Conservation (phyloP, 2,888 invertebrate genomes). For the Drosophila pseudotakahashii region DNA sequence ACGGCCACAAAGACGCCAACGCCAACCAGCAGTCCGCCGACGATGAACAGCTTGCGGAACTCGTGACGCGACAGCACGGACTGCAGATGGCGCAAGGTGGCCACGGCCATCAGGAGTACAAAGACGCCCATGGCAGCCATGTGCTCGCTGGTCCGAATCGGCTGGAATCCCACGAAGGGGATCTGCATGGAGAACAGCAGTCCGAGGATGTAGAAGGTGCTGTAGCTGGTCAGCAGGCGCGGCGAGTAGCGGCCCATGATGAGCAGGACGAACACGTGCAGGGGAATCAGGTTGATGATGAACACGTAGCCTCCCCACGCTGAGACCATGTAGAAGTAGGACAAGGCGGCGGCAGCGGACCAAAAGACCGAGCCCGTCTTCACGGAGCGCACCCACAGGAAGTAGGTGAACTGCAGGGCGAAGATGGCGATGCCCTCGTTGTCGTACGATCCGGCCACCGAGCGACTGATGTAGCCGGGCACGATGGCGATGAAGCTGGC, state of each 20-base stretch:
- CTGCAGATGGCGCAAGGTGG: constrained; percentile 93
- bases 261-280: constrained; percentile 97
- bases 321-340: constrained; percentile 99
- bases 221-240: constrained; percentile 96
- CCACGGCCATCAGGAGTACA: constrained; percentile 95
- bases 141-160: constrained; percentile 99
- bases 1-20: constrained; percentile 92
- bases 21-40: constrained; percentile 91
- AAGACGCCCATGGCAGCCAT: constrained; percentile 99
- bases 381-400: constrained; percentile 98
- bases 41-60: constrained; percentile 93
- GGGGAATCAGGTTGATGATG: constrained; percentile 99
- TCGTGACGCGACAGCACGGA: constrained; percentile 94
- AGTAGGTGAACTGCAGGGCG: constrained; percentile 99
- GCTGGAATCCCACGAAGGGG: constrained; percentile 98
- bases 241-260: constrained; percentile 98
- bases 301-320: constrained; percentile 99
- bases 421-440: constrained; percentile 99
- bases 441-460: constrained; percentile 99
- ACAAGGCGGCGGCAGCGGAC: constrained; percentile 96
- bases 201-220: constrained; percentile 98
- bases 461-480: constrained; percentile 99
- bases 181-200: constrained; percentile 98
- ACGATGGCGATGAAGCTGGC: constrained; percentile 99
- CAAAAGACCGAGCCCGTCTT: constrained; percentile 99